A percentile compares a stretch with the other conserved stretches of the same genome.
phyloP scores from a whole-genome alignment of 2,797 vertebrate genomes.

The Phoeniculus purpureus region DNA sequence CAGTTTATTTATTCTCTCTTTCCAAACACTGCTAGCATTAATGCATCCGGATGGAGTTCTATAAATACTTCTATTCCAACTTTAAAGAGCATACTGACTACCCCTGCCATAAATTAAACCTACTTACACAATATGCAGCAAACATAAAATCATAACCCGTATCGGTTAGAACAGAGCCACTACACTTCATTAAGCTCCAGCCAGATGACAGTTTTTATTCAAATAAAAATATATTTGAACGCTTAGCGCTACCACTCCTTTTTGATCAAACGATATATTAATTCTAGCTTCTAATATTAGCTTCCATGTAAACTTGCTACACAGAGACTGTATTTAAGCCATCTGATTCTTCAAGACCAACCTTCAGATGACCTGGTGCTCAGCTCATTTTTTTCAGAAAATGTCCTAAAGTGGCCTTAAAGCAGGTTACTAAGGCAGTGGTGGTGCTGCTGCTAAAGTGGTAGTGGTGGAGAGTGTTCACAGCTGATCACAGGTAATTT shows the following conservation, averaged over 20 bases:
- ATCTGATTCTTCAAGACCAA: fast-evolving
- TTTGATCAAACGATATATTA: neutral
- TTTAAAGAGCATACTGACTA: neutral
- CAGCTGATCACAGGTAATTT: neutral
- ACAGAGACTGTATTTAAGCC: neutral
- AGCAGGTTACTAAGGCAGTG: neutral
- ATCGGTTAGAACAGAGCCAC: neutral
- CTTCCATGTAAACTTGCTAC: neutral
- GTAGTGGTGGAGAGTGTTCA: neutral
- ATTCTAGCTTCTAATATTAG: neutral
- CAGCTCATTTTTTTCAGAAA: neutral
- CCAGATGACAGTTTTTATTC: neutral
- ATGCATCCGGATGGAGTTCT: neutral
- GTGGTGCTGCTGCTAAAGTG: neutral
- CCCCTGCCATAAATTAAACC: neutral
- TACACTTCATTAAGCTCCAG: neutral
- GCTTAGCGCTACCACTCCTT: neutral
- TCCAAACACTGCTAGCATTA: neutral
- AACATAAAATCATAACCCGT: neutral
- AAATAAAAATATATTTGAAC: neutral
- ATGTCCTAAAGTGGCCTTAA: neutral
- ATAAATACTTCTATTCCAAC: neutral
- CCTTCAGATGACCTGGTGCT: neutral
- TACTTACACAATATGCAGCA: neutral
- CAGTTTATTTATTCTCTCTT: neutral